Evolutionary conservation across 2,888 invertebrate species (phyloP).

Genomic region (Eupithecia inturbata): DNA sequence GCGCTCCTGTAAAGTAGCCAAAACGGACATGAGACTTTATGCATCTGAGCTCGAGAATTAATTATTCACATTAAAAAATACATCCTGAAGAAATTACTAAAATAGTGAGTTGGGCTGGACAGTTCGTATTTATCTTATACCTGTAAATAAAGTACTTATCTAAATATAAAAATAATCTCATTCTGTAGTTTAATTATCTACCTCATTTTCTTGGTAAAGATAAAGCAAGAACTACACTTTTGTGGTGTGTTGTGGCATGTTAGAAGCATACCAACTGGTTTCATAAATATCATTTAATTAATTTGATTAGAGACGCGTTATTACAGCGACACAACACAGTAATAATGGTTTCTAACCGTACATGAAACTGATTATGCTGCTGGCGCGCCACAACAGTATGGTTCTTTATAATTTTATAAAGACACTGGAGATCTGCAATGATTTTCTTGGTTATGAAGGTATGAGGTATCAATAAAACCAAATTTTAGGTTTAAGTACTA

Average conservation of each 20-base stretch:
- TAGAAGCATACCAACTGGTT: not conserved
- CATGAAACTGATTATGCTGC: too few species aligned
- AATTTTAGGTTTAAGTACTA: not conserved
- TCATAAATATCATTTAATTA: not conserved
- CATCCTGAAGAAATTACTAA: not conserved
- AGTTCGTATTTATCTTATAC: conserved; percentile 33
- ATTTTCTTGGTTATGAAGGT: too few species aligned
- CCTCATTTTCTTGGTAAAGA: not conserved
- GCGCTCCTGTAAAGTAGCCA: too few species aligned
- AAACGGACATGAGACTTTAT: too few species aligned
- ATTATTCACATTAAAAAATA: not conserved
- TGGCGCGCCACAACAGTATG: too few species aligned
- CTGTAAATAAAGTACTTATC: conserved; percentile 43
- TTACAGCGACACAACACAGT: not conserved
- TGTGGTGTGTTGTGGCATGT: not conserved
- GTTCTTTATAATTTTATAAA: too few species aligned
- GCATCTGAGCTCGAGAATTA: too few species aligned
- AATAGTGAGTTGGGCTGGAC: conserved; percentile 1
- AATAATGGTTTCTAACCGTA: not conserved
- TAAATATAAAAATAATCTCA: conserved; percentile 18
- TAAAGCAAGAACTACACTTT: not conserved
- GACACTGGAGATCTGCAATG: too few species aligned
- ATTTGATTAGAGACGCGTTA: not conserved
- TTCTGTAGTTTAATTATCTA: not conserved
- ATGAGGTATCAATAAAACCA: conserved; percentile 1